Percentiles rank a stretch among this genome's conserved stretches.
phyloP scores from a whole-genome alignment of 2,888 invertebrate species.

The Parelbella ahira region DNA sequence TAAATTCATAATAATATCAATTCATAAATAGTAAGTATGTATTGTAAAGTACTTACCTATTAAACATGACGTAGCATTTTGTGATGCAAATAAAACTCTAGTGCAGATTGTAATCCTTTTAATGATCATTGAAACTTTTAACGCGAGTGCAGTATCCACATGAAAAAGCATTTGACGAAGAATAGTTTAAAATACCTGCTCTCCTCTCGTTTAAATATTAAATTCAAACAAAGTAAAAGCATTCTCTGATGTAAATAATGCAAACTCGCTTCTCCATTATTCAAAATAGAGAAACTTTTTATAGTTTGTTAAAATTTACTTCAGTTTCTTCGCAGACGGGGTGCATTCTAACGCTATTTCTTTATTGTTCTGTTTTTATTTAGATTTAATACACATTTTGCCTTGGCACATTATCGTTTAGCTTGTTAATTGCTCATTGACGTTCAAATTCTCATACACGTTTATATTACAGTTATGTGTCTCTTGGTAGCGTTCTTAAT shows the following conservation, averaged over 20 bases:
- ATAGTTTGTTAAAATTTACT: conserved; percentile 18
- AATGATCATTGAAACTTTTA: background rate
- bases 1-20: too few species aligned
- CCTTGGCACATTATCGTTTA: too few species aligned
- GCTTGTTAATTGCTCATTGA: too few species aligned
- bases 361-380: too few species aligned
- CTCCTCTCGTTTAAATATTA: conserved; percentile 16
- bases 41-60: too few species aligned
- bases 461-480: too few species aligned
- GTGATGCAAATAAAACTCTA: too few species aligned
- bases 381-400: too few species aligned
- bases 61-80: too few species aligned
- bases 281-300: conserved; percentile 17
- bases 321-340: conserved; percentile 7
- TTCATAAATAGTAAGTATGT: too few species aligned
- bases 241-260: conserved; percentile 21
- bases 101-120: background rate
- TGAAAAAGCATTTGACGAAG: conserved; percentile 4
- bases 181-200: conserved; percentile 14
- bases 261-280: conserved; percentile 17
- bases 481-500: too few species aligned
- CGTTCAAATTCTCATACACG: too few species aligned
- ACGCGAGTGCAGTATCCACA: background rate
- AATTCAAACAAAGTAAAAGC: conserved; percentile 17
- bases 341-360: conserved; percentile 4